phyloP scores from a whole-genome alignment of 2,797 vertebrate genomes.

The Acanthurus lineatus region DNA sequence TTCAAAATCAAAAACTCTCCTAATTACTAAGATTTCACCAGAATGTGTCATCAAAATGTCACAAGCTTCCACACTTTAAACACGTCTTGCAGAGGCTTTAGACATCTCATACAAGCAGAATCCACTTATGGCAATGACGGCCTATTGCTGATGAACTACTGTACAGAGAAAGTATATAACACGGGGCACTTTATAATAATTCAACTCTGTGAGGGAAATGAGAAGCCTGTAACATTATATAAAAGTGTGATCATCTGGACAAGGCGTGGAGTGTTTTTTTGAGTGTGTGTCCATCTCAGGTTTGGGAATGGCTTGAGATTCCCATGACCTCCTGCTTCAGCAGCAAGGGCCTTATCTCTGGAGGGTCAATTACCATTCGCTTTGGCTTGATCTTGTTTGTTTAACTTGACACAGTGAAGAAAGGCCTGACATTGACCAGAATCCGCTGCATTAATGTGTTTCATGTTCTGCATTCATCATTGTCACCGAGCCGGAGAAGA shows the following conservation, averaged over 20 bases:
- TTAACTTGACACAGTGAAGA: slow-evolving; percentile 99
- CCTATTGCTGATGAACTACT: slow-evolving; percentile 57
- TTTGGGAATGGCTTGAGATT: slow-evolving; percentile 66
- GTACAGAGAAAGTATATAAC: slow-evolving; percentile 54
- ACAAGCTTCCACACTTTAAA: slow-evolving; percentile 65
- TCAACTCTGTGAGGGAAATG: slow-evolving; percentile 33
- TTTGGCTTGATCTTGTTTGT: slow-evolving; percentile 98
- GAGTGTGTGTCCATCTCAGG: slow-evolving; percentile 47
- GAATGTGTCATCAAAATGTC: slow-evolving; percentile 73
- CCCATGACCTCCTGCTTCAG: slow-evolving; percentile 87
- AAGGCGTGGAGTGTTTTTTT: slow-evolving; percentile 39
- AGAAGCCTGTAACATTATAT: slow-evolving; percentile 26
- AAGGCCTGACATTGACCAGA: slow-evolving; percentile 98
- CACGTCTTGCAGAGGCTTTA: slow-evolving; percentile 49
- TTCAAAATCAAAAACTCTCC: slow-evolving; percentile 65
- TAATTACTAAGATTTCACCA: slow-evolving; percentile 74
- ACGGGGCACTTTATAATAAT: slow-evolving; percentile 1
- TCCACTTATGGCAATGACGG: slow-evolving; percentile 69
- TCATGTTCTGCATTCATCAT: slow-evolving; percentile 99
- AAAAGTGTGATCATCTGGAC: slow-evolving; percentile 44
- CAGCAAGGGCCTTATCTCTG: slow-evolving; percentile 89
- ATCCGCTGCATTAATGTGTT: slow-evolving; percentile 97
- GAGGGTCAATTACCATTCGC: slow-evolving; percentile 96
- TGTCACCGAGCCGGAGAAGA: slow-evolving; percentile 88
- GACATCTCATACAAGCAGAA: slow-evolving; percentile 65